Base-by-base conservation (phyloP, 2,888 invertebrate species). In the Notodonta ziczac region DNA sequence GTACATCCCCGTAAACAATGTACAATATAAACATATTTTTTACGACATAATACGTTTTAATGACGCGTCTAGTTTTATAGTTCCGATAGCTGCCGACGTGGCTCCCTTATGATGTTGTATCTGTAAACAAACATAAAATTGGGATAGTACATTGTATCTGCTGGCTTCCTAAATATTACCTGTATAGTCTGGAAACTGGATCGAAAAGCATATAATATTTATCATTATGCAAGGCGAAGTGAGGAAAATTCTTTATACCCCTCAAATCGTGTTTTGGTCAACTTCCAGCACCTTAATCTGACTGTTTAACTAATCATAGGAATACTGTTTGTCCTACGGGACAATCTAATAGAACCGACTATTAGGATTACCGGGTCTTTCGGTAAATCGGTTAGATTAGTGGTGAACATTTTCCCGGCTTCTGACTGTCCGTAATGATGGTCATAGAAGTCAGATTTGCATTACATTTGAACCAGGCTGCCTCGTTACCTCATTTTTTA, bases 11-110 rank as follows among this genome's bases (percentile, higher is more conserved):
- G 67, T 74, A 65, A 68, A 78, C 73, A 73, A 68, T 72, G 61
- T 67, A 71, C 66, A 54, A 60, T 58, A 71, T 74, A 69, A 70
- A 52, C 63, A 58, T 59, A 71, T 74, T 63, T 73, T 76, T 72
- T 73, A 72, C 66, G 76, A 72, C 44, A 42, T 55, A 6, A 12
- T 63, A 63, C 63, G 65, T 63, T 76, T 78, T 78, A 72, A 80
- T 69, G 62, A 63, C 62, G 56, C 63, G 56, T 72, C 63, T 67
- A 65, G 67, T 70, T 73, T 74, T 76, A 74, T 77, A 57, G 72
- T 67, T 67, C 53, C 62, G 63, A 70, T 58, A 46, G 50, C 42
- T 67, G 59, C 63, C 59, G 63, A 63, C 65, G 50, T 55, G 57
- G 16, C 50, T 59, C 52, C 58, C n/a, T 57, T 70, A 63, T 59